Evolutionary conservation across 2,888 invertebrate species (phyloP), one percentile per base, ranked within the genome.

Genomic region (Drosophila rubida): DNA sequence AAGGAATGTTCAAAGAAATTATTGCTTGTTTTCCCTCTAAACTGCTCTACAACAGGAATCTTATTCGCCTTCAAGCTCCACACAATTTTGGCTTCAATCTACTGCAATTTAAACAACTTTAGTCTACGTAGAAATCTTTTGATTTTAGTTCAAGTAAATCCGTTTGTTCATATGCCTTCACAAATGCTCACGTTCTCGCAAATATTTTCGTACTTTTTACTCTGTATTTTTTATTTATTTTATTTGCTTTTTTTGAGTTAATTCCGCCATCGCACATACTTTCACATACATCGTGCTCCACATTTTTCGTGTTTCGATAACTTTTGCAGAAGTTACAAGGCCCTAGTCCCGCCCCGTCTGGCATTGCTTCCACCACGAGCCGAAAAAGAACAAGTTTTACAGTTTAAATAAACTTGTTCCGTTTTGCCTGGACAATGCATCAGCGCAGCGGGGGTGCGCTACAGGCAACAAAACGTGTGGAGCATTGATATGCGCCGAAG

Each of bases 381-480:
- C 35, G 25, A 59, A 61, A 75, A 66, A 64, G 73, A 69, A 64
- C 79, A 80, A 78, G 80, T 70, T 84, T 67, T 76, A 64, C 80
- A 87, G 78, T 84, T 87, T 85, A 87, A 85, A 85, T 85, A 87
- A 87, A 85, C 87, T 85, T 85, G 80, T 85, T 81, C 80, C 69
- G 69, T 65, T 70, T 75, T 53, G 69, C 67, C 55, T 71, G 86
- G 80, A 82, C 83, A 84, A 83, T 82, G 80, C 69, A 83, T 62
- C 61, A 70, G 44, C 50, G 63, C 75, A 61, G 69, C 46, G 39
- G 53, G 51, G 22, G 13, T 11, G 27, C 22, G 22, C 58, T 45
- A 16, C 32, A 25, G 51, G 65, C 61, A 64, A 39, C 71, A 66
- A 64, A 76, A 80, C 85, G 82, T 84, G 80, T 76, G 69, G 71